Evolutionary conservation across 2,888 invertebrate species (phyloP).

Genomic region (Piscicola geometra): DNA sequence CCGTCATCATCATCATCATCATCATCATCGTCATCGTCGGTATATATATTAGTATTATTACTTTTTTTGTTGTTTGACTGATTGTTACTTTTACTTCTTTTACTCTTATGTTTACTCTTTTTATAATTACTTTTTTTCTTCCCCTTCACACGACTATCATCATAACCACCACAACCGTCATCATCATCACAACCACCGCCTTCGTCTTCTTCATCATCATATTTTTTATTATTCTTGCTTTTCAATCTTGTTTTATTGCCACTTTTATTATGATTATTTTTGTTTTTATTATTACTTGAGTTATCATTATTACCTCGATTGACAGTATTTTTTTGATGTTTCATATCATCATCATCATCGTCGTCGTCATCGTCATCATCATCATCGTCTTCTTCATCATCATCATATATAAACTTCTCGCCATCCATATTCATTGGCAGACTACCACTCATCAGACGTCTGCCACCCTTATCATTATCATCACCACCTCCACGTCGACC

Average conservation of each 20-base stretch:
- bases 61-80: not conserved
- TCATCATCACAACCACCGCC: conserved; percentile 6
- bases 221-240: not conserved
- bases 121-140: not conserved
- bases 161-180: not conserved
- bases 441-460: not conserved
- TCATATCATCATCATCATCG: conserved; percentile 17
- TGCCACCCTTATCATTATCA: conserved; percentile 2
- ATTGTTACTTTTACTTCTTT: not conserved
- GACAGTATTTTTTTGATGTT: no score
- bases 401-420: not conserved
- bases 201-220: not conserved
- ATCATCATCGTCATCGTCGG: conserved; percentile 1
- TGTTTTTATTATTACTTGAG: not conserved
- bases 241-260: not conserved
- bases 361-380: conserved; percentile 10
- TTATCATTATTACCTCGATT: no score
- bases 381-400: conserved; percentile 2
- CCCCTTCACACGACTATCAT: not conserved
- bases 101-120: not conserved
- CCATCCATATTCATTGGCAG: not conserved
- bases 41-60: not conserved
- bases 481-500: not conserved
- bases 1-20: conserved; percentile 18
- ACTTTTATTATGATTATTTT: not conserved